These are phyloP conservation scores for Parauchenoglanis punctatus DNA, from an alignment of 2,797 vertebrate genomes.

Conservation along the genomic window DNA sequence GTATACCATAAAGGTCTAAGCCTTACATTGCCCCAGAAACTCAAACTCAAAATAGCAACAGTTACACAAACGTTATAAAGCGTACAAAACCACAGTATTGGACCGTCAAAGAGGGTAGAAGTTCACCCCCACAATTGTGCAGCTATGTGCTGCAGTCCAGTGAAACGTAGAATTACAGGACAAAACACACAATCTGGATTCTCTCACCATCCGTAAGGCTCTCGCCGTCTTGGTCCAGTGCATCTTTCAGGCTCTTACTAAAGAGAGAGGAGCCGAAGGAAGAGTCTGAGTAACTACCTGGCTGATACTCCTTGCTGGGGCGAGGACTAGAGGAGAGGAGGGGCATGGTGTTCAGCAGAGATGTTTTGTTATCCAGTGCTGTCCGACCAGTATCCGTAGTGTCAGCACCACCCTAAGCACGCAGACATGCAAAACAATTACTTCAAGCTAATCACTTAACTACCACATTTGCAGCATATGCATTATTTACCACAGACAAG, in stretches of 20 bases:
- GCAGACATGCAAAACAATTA: slow-evolving; percentile 12
- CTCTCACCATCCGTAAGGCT: slow-evolving; percentile 87
- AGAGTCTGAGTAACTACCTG: slow-evolving; percentile 83
- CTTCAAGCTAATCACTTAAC: not conserved
- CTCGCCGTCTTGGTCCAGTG: slow-evolving; percentile 89
- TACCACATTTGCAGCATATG: not conserved
- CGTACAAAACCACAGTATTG: not conserved
- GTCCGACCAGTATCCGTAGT: slow-evolving; percentile 82
- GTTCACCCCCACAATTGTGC: not conserved
- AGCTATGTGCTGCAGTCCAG: not conserved
- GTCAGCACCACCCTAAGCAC: slow-evolving; percentile 76
- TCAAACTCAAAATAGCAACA: not conserved
- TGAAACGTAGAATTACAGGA: slow-evolving; percentile 3
- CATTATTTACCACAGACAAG: not conserved
- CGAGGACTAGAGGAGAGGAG: slow-evolving; percentile 88
- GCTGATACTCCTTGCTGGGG: slow-evolving; percentile 82
- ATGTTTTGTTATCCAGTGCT: slow-evolving; percentile 92
- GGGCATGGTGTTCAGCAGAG: slow-evolving; percentile 89
- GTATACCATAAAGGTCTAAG: not conserved
- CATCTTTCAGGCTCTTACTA: slow-evolving; percentile 90
- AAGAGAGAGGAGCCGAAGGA: slow-evolving; percentile 76
- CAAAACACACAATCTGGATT: slow-evolving; percentile 1
- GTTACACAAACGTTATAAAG: not conserved
- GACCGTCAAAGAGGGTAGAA: not conserved
- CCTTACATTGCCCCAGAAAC: not conserved